Percentiles rank a stretch among this genome's conserved stretches.
Conservation (phyloP, 2,888 invertebrate genomes). For the Philereme transversata region DNA sequence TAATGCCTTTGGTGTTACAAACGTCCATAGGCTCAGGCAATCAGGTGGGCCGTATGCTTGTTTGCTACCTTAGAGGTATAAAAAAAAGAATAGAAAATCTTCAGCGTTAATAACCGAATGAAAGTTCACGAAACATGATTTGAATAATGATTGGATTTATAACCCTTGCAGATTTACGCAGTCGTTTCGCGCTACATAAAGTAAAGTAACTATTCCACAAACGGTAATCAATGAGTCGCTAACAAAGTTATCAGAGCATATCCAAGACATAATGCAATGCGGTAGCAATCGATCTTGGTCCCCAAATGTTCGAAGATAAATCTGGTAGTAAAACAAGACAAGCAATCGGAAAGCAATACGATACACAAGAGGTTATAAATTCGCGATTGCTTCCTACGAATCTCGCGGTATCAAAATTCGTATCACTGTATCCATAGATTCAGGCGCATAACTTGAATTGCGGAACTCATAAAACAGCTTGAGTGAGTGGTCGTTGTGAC, state of each 20-base stretch:
- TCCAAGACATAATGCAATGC: slow-evolving; percentile 36
- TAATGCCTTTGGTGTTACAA: too few relatives aligned
- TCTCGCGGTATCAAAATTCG: slow-evolving; percentile 48
- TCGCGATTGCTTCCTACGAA: slow-evolving; percentile 54
- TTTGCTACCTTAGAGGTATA: too few relatives aligned
- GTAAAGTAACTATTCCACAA: slow-evolving; percentile 9
- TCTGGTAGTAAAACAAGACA: slow-evolving; percentile 47
- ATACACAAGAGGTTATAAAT: slow-evolving; percentile 56
- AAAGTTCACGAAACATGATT: too few relatives aligned
- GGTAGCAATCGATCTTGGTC: slow-evolving; percentile 32
- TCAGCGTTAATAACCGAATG: too few relatives aligned
- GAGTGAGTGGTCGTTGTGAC: slow-evolving; percentile 49
- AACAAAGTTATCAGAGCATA: slow-evolving; percentile 34
- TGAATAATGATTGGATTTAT: too few relatives aligned
- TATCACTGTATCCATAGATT: slow-evolving; percentile 46
- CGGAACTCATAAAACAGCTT: slow-evolving; percentile 55
- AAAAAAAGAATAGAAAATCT: too few relatives aligned
- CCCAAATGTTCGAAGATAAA: slow-evolving; percentile 35
- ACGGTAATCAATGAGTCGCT: slow-evolving; percentile 24
- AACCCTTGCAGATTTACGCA: not conserved
- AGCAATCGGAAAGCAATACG: slow-evolving; percentile 57
- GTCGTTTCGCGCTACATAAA: slow-evolving; percentile 1
- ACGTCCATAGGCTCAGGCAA: too few relatives aligned
- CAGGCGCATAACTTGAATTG: slow-evolving; percentile 54
- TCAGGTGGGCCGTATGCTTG: too few relatives aligned